Conservation (phyloP, 1,140 invertebrate genomes). For the Drosophila nigromelanica region DNA sequence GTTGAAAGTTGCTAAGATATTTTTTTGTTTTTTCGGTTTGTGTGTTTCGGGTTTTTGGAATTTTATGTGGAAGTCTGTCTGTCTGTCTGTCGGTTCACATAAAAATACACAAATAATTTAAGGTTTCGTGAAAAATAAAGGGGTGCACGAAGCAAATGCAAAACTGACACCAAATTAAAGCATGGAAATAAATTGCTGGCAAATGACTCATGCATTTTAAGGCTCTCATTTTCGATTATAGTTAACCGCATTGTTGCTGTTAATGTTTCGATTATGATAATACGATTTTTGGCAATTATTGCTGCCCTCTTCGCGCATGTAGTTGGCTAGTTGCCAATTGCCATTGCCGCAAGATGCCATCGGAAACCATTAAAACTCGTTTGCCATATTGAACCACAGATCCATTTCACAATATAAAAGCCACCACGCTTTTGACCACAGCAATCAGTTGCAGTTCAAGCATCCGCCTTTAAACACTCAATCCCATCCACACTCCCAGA, state of each 20-base stretch:
- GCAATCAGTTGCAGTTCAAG: conserved; percentile 74
- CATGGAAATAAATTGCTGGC: conserved; percentile 73
- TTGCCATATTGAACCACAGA: conserved; percentile 36
- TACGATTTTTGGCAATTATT: conserved; percentile 77
- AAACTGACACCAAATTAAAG: conserved; percentile 69
- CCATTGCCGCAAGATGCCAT: conserved; percentile 23
- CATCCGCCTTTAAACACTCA: conserved; percentile 53
- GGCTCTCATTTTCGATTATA: conserved; percentile 41
- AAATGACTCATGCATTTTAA: conserved; percentile 78
- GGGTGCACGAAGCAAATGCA: conserved; percentile 34
- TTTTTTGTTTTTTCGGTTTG: conserved; percentile 7
- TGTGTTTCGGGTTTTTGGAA: background rate
- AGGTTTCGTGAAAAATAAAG: conserved; percentile 40
- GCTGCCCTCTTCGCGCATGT: conserved; percentile 39
- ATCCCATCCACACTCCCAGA: conserved; percentile 8
- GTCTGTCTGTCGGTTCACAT: conserved; percentile 35
- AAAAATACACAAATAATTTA: conserved; percentile 61
- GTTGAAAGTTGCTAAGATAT: conserved; percentile 56
- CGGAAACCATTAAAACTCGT: conserved; percentile 58
- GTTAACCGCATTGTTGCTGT: conserved; percentile 55
- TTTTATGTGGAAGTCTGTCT: background rate
- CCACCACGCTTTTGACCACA: conserved; percentile 55
- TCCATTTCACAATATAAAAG: conserved; percentile 66
- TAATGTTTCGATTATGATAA: conserved; percentile 64
- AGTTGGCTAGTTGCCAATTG: conserved; percentile 35